Evolutionary conservation across 1,140 invertebrate genomes (phyloP).

Genomic region (Adoxophyes honmai): DNA sequence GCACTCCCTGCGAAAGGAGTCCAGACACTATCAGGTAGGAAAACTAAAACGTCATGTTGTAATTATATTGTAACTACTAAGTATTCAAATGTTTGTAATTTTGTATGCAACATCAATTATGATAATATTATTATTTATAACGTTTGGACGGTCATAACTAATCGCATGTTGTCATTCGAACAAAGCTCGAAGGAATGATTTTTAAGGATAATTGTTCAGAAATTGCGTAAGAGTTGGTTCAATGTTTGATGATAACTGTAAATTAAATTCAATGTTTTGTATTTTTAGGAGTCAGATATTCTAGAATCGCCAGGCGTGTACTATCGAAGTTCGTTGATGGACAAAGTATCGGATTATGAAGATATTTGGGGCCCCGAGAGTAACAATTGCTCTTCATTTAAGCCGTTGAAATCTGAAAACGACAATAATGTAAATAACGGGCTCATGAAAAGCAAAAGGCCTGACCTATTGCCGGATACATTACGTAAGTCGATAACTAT

Average conservation of each 20-base stretch:
- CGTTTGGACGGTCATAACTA: conserved; percentile 40
- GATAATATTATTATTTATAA: no score
- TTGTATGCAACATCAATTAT: conserved; percentile 22
- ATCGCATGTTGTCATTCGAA: conserved; percentile 34
- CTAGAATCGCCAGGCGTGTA: conserved; percentile 89
- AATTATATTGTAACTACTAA: conserved; percentile 21
- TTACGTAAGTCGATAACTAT: conserved; percentile 73
- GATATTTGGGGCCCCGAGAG: conserved; percentile 92
- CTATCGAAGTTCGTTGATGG: conserved; percentile 90
- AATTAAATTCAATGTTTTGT: conserved; percentile 57
- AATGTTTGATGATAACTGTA: not conserved
- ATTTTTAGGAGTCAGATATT: conserved; percentile 86
- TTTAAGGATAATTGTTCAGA: not conserved
- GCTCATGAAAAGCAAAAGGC: conserved; percentile 77
- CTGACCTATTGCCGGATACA: conserved; percentile 83
- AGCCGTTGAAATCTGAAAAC: conserved; percentile 74
- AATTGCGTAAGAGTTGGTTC: no score
- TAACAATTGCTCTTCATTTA: conserved; percentile 79
- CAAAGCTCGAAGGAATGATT: not conserved
- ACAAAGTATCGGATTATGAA: conserved; percentile 97
- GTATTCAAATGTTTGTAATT: conserved; percentile 21
- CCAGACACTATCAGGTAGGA: conserved; percentile 81
- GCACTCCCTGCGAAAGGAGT: conserved; percentile 79
- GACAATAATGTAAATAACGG: conserved; percentile 74
- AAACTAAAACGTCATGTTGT: conserved; percentile 10